Percentiles rank a stretch among this genome's conserved stretches.
Evolutionary conservation across 2,888 invertebrate species (phyloP).

Genomic region (Eupithecia inturbata): DNA sequence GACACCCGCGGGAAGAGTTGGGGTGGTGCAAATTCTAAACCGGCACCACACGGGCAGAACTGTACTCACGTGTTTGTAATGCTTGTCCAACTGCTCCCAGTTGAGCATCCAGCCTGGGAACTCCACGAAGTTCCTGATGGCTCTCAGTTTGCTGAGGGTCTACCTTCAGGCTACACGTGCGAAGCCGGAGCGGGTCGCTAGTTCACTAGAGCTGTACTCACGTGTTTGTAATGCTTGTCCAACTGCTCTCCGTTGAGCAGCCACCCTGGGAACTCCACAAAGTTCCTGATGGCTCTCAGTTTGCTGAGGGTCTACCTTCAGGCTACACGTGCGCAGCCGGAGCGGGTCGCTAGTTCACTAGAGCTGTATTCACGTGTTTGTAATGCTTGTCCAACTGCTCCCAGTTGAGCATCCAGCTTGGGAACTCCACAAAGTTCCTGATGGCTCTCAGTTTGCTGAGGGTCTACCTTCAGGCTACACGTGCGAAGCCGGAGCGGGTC

Average conservation of each 20-base stretch:
- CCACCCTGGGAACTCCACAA: conserved; percentile 90
- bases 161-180: no score
- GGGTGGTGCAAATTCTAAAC: no score
- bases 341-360: no score
- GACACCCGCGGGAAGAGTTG: no score
- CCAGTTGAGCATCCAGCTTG: conserved; percentile 54
- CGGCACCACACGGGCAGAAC: no score
- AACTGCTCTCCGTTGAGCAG: background rate
- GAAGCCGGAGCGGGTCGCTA: background rate
- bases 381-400: background rate
- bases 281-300: conserved; percentile 86
- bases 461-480: no score
- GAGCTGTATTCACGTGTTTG: background rate
- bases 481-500: no score
- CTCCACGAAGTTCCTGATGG: no score
- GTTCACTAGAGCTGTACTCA: background rate
- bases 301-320: no score
- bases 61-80: conserved; percentile 1
- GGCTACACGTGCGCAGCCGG: background rate
- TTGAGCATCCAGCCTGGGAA: conserved; percentile 66
- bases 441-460: conserved; percentile 88
- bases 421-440: conserved; percentile 91
- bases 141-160: no score
- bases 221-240: background rate
- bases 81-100: background rate